A percentile compares a stretch with the other conserved stretches of the same genome.
These are phyloP conservation scores for Oxygymnocypris stewartii DNA, from an alignment of 2,113 vertebrate genomes.

Conservation along the genomic window DNA sequence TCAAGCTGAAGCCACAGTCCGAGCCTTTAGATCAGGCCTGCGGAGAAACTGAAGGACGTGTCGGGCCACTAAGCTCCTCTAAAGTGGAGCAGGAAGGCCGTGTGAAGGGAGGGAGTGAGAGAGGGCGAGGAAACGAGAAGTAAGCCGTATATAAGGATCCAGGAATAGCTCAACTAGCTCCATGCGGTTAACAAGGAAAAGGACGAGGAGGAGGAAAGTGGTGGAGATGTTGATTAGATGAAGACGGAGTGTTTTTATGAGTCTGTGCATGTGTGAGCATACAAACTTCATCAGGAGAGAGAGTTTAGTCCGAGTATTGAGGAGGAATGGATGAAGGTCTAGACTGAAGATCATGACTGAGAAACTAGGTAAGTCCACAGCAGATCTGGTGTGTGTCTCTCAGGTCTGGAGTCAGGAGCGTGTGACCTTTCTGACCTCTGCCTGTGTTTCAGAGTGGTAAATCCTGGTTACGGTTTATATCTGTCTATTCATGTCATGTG, in stretches of 20 bases:
- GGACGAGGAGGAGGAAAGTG: background rate
- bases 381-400: slow-evolving; percentile 15
- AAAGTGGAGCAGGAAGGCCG: slow-evolving; percentile 34
- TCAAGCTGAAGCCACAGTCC: background rate
- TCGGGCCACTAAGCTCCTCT: slow-evolving; percentile 38
- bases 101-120: slow-evolving; percentile 26
- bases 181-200: slow-evolving; percentile 1
- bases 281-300: background rate
- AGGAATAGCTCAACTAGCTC: slow-evolving; percentile 57
- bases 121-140: slow-evolving; percentile 9
- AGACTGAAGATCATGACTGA: slow-evolving; percentile 32
- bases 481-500: background rate
- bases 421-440: slow-evolving; percentile 2
- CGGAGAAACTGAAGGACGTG: slow-evolving; percentile 15
- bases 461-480: background rate
- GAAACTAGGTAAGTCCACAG: slow-evolving; percentile 44
- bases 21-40: slow-evolving; percentile 1
- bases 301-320: slow-evolving; percentile 15
- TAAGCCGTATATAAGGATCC: slow-evolving; percentile 51
- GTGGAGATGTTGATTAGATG: background rate
- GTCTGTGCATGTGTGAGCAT: background rate
- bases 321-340: slow-evolving; percentile 29
- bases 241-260: background rate
- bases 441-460: background rate
- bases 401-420: background rate